Percentiles rank a stretch among this genome's conserved stretches.
Evolutionary conservation across 2,113 vertebrate species (phyloP).

Genomic region (Malurus elegans): DNA sequence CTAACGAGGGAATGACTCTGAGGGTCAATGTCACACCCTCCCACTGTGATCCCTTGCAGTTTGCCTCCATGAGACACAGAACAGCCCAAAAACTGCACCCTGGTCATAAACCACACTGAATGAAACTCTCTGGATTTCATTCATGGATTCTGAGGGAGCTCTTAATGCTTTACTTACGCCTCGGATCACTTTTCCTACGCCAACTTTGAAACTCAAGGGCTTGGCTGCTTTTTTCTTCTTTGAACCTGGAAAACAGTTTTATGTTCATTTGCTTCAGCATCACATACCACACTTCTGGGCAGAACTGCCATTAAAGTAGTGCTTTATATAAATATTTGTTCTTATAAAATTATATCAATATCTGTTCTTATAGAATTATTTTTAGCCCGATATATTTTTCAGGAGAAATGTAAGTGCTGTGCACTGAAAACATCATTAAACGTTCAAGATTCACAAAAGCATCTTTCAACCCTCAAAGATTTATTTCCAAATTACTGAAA

Average conservation of each 20-base stretch:
- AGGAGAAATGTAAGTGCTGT: not conserved
- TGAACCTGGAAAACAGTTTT: constrained; percentile 76
- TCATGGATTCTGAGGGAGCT: no score
- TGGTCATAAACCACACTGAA: accelerated
- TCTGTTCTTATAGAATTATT: not conserved
- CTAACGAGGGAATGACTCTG: accelerated
- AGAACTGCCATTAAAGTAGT: accelerated
- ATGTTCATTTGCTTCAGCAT: not conserved
- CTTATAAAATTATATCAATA: accelerated
- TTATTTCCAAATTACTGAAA: not conserved
- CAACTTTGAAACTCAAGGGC: constrained; percentile 93
- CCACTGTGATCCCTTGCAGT: accelerated
- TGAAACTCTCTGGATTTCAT: accelerated
- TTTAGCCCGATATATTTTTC: not conserved
- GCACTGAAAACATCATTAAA: not conserved
- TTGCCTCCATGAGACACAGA: accelerated
- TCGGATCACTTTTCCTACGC: constrained; percentile 91
- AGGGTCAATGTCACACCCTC: accelerated
- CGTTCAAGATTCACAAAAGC: not conserved
- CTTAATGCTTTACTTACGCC: constrained; percentile 77
- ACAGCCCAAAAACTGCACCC: not conserved
- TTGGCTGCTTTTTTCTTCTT: constrained; percentile 95
- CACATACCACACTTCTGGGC: no score
- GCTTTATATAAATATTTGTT: not conserved
- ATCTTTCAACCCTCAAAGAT: not conserved